These are phyloP conservation scores for Illadopsis cleaveri DNA, from an alignment of 2,113 vertebrate genomes.

Conservation along the genomic window DNA sequence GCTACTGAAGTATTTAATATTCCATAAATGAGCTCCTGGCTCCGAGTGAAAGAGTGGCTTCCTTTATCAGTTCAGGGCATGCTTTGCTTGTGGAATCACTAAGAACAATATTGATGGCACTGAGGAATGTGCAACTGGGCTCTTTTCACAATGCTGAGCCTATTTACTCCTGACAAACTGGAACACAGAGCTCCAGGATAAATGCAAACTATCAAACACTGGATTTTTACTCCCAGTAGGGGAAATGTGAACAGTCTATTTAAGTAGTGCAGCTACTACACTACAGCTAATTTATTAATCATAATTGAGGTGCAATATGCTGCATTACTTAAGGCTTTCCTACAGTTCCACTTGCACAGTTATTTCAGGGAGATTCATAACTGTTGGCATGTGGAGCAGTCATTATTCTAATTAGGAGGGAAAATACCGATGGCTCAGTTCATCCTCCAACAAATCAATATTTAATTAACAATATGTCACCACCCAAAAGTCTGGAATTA, in stretches of 20 bases:
- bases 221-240: neutral
- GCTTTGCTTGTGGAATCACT: neutral
- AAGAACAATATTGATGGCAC: neutral
- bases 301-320: constrained; percentile 28
- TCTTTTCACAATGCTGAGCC: neutral
- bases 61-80: neutral
- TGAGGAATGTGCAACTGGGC: neutral
- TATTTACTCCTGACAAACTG: neutral
- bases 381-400: constrained; percentile 1
- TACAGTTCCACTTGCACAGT: constrained; percentile 16
- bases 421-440: constrained; percentile 17
- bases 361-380: constrained; percentile 49
- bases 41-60: neutral
- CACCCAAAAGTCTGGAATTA: constrained; percentile 25
- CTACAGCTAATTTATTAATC: constrained; percentile 52
- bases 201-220: neutral
- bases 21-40: neutral
- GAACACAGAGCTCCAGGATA: neutral
- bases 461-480: constrained; percentile 75
- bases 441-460: constrained; percentile 70
- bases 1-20: neutral
- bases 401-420: constrained; percentile 69
- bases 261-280: neutral
- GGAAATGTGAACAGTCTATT: neutral
- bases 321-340: constrained; percentile 55